phyloP scores from a whole-genome alignment of 1,140 invertebrate genomes.

The Euwallacea similis region DNA sequence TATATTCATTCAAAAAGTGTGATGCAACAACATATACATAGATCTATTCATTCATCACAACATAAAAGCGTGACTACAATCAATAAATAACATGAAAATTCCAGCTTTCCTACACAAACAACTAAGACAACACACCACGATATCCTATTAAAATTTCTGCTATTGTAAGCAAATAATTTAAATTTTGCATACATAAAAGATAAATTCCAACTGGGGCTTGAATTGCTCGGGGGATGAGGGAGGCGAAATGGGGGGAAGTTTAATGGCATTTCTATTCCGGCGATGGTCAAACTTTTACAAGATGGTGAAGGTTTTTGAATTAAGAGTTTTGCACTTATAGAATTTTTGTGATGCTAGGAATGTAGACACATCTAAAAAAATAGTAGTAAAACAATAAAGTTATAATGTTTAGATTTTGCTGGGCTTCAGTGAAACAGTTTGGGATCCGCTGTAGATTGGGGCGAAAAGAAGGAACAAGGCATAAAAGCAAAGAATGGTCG shows the following conservation, averaged over 20 bases:
- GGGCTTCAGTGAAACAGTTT: background rate
- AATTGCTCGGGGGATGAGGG: slow-evolving; percentile 33
- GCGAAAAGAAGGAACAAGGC: slow-evolving; percentile 33
- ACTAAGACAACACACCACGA: slow-evolving; percentile 16
- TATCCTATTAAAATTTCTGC: slow-evolving; percentile 39
- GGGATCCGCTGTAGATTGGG: slow-evolving; percentile 15
- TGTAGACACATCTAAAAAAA: no score
- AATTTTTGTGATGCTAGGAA: no score
- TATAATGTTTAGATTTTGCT: no score
- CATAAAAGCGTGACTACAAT: background rate
- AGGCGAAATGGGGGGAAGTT: slow-evolving; percentile 28
- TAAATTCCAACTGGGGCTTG: slow-evolving; percentile 32
- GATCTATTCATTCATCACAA: no score
- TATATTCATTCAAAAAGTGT: no score
- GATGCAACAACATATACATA: no score
- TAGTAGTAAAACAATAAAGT: no score
- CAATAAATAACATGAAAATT: slow-evolving; percentile 8
- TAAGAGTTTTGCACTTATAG: no score
- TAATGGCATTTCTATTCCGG: slow-evolving; percentile 32
- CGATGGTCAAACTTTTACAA: slow-evolving; percentile 19
- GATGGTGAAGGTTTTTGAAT: background rate
- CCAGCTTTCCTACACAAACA: slow-evolving; percentile 12
- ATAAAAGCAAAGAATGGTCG: slow-evolving; percentile 39
- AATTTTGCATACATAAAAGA: slow-evolving; percentile 41
- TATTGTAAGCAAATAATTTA: slow-evolving; percentile 39